phyloP scores from a whole-genome alignment of 2,113 vertebrate species.

The Microcebus murinus region DNA sequence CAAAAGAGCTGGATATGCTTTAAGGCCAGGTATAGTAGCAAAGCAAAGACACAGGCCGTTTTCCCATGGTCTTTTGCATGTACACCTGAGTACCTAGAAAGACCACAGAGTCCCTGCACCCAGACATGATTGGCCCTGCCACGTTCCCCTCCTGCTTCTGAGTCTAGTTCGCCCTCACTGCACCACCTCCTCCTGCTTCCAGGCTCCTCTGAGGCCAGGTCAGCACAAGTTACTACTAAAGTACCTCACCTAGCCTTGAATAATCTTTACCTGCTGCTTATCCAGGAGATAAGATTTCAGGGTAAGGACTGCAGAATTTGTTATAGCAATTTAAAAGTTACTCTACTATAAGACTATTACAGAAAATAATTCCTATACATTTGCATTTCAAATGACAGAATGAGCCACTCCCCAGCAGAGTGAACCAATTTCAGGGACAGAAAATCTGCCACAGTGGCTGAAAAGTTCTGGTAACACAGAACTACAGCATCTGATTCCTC shows the following conservation, averaged over 20 bases:
- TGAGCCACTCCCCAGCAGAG: slow-evolving; percentile 38
- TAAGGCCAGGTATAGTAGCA: background rate
- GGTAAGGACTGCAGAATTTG: slow-evolving; percentile 6
- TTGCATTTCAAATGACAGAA: slow-evolving; percentile 60
- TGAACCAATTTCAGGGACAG: slow-evolving; percentile 47
- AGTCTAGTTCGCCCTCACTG: background rate
- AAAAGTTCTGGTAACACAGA: slow-evolving; percentile 59
- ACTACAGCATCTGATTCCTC: slow-evolving; percentile 55
- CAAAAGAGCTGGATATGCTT: background rate
- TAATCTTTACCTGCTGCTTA: slow-evolving; percentile 30
- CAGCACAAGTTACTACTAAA: slow-evolving; percentile 32
- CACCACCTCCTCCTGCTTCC: background rate
- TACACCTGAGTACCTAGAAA: background rate
- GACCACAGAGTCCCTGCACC: background rate
- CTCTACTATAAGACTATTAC: slow-evolving; percentile 33
- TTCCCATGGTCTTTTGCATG: background rate
- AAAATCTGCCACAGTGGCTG: slow-evolving; percentile 51
- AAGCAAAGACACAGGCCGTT: slow-evolving; percentile 11
- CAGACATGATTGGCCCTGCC: background rate
- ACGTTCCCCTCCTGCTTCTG: background rate
- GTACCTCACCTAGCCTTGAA: background rate
- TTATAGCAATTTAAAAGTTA: slow-evolving; percentile 35
- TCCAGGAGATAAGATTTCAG: slow-evolving; percentile 10
- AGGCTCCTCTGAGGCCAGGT: background rate
- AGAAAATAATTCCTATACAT: slow-evolving; percentile 60